Evolutionary conservation across 1,140 invertebrate genomes (phyloP), one percentile per base, ranked within the genome.

Genomic region (Cydia pomonella): DNA sequence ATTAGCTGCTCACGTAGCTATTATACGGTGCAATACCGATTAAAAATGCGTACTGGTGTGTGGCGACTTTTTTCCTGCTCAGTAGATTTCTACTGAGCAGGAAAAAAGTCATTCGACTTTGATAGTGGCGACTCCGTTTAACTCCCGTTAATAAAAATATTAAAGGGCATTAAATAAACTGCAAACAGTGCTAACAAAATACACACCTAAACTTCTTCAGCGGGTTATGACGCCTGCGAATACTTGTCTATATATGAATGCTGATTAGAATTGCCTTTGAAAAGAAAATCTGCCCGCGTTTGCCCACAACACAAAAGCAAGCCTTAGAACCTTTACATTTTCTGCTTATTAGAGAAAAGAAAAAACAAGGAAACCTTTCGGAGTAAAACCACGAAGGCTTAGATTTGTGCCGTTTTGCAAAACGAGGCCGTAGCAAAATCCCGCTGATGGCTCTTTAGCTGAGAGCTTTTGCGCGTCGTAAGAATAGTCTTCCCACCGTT

Each of bases 341-440:
- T 41, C 64, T 69, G 64, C 64, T 69, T 69, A 23, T 69, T 41
- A 69, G 64, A 41, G 18, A 69, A 33, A 69, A 69, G 29, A 16
- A 69, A n/a, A 69, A 69, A 69, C 21, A 23, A 69, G 18, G 23
- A 69, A 69, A 29, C 33, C 41, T 69, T 9, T 69, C 29, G n/a
- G 33, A 18, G 29, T 41, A 69, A 69, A 69, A 64, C 16, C 25
- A 69, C 63, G 63, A 66, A 16, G 64, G 64, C 64, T 69, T 69
- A 69, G 64, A 69, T 69, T 69, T 69, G 33, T 69, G 64, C 64
- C 29, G 33, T 69, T 69, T 69, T 69, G n/a, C 64, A 38, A 6
- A 69, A 69, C 64, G 27, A 69, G 64, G 64, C 64, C 64, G 27
- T 12, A n/a, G 64, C 64, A 33, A 69, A 69, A 69, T 69, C 64